phyloP scores from a whole-genome alignment of 2,888 invertebrate genomes.

The Unio delphinus region DNA sequence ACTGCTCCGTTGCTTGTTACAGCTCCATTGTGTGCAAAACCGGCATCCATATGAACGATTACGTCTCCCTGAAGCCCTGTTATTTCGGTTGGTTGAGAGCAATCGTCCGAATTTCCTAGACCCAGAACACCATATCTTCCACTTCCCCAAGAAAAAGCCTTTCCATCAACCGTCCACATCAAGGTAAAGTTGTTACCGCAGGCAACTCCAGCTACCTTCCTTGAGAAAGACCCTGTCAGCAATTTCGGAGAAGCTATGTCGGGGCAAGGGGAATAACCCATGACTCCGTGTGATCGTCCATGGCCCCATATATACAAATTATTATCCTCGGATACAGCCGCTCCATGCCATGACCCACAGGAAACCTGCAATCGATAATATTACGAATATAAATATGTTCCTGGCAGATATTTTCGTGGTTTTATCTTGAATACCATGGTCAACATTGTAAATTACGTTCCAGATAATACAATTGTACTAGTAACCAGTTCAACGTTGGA shows the following conservation, averaged over 20 bases:
- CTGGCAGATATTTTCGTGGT: background rate
- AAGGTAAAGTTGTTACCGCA: constrained; percentile 56
- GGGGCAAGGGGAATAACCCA: constrained; percentile 15
- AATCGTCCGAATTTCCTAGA: constrained; percentile 35
- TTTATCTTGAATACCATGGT: no score
- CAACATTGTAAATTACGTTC: no score
- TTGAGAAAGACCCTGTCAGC: constrained; percentile 20
- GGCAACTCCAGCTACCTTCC: constrained; percentile 38
- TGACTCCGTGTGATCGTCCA: constrained; percentile 43
- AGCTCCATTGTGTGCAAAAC: constrained; percentile 48
- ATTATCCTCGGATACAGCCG: constrained; percentile 37
- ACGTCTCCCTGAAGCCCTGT: constrained; percentile 12
- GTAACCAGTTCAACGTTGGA: no score
- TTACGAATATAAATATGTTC: background rate
- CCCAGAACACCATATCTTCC: constrained; percentile 54
- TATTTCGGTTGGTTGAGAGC: constrained; percentile 25
- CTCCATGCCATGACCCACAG: constrained; percentile 58
- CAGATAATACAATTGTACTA: no score
- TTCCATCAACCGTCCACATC: constrained; percentile 45
- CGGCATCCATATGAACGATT: constrained; percentile 36
- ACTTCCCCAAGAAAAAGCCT: constrained; percentile 49
- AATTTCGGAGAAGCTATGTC: constrained; percentile 10
- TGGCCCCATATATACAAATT: constrained; percentile 54
- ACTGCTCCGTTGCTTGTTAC: constrained; percentile 36
- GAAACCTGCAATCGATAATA: constrained; percentile 39